Evolutionary conservation across 2,888 invertebrate species (phyloP).

Genomic region (Entomobrya multifasciata): DNA sequence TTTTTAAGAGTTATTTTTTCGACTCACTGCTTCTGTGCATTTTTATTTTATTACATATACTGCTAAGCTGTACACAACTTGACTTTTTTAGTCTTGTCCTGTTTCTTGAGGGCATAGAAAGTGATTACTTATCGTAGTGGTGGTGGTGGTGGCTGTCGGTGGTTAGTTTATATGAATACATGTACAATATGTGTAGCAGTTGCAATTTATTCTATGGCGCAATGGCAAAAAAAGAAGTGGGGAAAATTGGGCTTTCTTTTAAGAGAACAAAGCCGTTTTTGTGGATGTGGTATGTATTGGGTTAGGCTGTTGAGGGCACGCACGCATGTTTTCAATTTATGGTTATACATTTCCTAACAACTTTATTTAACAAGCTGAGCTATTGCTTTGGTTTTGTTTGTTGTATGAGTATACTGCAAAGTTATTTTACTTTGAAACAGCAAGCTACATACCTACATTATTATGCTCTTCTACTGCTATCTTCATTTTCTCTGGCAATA

Average conservation of each 20-base stretch:
- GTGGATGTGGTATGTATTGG: neutral
- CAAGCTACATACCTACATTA: no score
- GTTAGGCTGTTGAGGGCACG: neutral
- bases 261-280: neutral
- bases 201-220: neutral
- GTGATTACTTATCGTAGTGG: constrained; percentile 45
- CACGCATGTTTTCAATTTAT: constrained; percentile 65
- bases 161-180: no score
- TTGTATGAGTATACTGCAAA: neutral
- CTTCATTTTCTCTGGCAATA: constrained; percentile 13
- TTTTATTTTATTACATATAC: constrained; percentile 20
- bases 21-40: constrained; percentile 10
- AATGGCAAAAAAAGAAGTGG: neutral
- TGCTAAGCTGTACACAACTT: constrained; percentile 15
- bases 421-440: no score
- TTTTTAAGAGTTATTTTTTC: neutral
- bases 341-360: constrained; percentile 26
- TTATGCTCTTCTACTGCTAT: neutral
- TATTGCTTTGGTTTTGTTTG: neutral
- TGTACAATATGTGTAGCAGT: neutral
- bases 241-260: no score
- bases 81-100: constrained; percentile 26
- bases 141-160: neutral
- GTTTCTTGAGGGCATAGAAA: constrained; percentile 55
- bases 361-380: constrained; percentile 24